phyloP scores from a whole-genome alignment of 2,113 vertebrate species.

The Felis chaus region DNA sequence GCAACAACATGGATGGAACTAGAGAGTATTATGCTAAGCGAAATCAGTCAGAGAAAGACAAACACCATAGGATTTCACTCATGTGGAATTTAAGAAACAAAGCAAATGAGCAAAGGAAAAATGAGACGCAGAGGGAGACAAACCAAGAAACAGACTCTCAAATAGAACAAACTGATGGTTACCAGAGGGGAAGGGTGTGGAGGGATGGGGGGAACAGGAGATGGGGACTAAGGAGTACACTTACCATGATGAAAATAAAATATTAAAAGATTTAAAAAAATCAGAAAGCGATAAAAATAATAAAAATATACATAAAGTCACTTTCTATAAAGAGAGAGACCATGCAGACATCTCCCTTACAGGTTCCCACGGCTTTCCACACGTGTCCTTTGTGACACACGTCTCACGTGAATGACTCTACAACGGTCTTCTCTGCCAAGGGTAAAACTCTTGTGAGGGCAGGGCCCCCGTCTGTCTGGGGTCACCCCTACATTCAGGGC shows the following conservation, averaged over 20 bases:
- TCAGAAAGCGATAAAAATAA: neutral
- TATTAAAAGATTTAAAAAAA: too few relatives aligned
- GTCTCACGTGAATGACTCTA: too few relatives aligned
- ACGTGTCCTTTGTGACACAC: neutral
- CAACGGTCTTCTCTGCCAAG: too few relatives aligned
- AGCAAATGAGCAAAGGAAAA: neutral
- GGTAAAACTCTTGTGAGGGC: neutral
- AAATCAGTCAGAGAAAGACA: neutral
- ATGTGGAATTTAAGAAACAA: neutral
- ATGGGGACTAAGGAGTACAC: neutral
- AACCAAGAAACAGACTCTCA: neutral
- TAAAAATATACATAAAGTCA: neutral
- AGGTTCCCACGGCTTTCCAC: neutral
- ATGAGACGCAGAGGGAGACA: neutral
- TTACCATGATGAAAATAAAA: neutral
- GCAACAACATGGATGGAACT: neutral
- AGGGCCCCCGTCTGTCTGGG: neutral
- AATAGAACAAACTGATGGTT: neutral
- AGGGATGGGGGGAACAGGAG: neutral
- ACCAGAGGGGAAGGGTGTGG: neutral
- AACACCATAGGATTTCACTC: neutral
- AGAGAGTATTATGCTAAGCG: neutral
- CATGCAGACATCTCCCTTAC: fast-evolving
- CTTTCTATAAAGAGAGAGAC: neutral
- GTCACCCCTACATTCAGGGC: neutral